A percentile compares a stretch with the other conserved stretches of the same genome.
phyloP scores from a whole-genome alignment of 2,888 invertebrate genomes.

The Lasioglossum vierecki region DNA sequence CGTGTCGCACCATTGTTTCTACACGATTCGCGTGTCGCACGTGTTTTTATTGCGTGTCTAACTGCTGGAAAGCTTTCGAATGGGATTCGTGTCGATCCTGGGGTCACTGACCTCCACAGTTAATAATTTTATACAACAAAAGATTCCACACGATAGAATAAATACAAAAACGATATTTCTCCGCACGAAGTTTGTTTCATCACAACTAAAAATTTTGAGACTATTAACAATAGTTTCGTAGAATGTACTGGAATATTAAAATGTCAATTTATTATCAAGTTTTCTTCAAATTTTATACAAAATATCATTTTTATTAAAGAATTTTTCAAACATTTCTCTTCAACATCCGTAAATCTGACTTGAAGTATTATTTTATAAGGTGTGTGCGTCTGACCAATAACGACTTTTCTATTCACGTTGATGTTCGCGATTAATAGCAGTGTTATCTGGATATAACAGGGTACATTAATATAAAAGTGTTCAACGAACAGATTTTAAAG shows the following conservation, averaged over 20 bases:
- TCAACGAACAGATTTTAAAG: neutral
- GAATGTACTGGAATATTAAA: neutral
- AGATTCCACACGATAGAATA: neutral
- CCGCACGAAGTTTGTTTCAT: neutral
- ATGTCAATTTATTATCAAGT: neutral
- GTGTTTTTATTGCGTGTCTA: slow-evolving; percentile 9
- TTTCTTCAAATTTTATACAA: neutral
- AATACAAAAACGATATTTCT: neutral
- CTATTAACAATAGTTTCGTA: neutral
- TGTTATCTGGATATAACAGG: neutral
- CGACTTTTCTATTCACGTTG: neutral
- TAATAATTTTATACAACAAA: neutral
- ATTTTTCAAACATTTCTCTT: neutral
- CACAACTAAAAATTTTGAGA: neutral
- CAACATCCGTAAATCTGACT: no score
- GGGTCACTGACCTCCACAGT: neutral
- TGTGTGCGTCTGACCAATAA: neutral
- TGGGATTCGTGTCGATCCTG: neutral
- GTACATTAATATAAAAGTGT: no score
- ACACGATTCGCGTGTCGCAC: slow-evolving; percentile 22
- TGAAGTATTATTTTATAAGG: no score
- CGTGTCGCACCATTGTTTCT: slow-evolving; percentile 42
- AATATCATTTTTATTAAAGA: neutral
- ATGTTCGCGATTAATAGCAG: neutral
- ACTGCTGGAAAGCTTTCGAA: neutral